Evolutionary conservation across 2,797 vertebrate species (phyloP).

Genomic region (Molossus alvarezi): DNA sequence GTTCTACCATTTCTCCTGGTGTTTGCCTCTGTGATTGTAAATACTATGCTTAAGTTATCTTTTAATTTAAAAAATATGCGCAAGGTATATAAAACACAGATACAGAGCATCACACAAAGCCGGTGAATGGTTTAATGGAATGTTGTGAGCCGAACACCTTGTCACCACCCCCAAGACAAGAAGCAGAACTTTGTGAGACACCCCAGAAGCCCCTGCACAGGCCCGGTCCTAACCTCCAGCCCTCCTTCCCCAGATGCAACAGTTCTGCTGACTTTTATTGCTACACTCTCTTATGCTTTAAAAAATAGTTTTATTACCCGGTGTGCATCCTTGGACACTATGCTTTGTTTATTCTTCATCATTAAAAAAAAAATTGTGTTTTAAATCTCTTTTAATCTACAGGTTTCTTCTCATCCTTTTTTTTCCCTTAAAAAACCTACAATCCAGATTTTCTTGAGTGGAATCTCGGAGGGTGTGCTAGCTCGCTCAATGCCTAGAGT

Average conservation of each 20-base stretch:
- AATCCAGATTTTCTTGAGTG: not conserved
- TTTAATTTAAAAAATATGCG: not conserved
- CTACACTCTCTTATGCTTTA: not conserved
- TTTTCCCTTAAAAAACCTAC: not conserved
- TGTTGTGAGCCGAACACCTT: not conserved
- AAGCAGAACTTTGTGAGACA: too few species aligned
- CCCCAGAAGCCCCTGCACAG: rapidly evolving
- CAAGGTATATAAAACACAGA: not conserved
- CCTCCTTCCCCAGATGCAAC: not conserved
- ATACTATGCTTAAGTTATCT: not conserved
- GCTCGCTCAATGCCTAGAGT: not conserved
- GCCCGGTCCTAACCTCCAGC: not conserved
- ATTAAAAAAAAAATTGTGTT: not conserved
- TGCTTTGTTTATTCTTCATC: not conserved
- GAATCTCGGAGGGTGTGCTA: not conserved
- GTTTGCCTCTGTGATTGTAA: not conserved
- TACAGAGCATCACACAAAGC: not conserved
- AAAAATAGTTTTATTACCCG: not conserved
- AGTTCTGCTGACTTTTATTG: not conserved
- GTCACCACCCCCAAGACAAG: not conserved
- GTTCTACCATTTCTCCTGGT: not conserved
- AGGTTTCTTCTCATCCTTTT: not conserved
- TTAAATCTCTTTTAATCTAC: not conserved
- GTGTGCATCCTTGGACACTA: not conserved
- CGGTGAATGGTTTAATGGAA: not conserved